Percentiles rank a stretch among this genome's conserved stretches.
Evolutionary conservation across 2,113 vertebrate species (phyloP).

Genomic region (Lepus americanus): DNA sequence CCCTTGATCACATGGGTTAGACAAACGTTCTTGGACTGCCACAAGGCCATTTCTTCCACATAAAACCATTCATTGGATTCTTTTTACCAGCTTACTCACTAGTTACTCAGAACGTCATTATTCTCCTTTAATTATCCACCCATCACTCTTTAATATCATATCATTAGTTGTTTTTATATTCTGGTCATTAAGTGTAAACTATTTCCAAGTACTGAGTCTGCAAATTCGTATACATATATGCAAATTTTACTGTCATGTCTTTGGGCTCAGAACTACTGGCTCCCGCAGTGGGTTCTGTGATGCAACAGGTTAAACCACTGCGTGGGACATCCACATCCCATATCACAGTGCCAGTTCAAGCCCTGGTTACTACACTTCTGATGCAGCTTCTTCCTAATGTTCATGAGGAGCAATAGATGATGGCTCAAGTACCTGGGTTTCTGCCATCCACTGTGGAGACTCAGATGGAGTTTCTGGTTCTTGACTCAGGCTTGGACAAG

Average conservation of each 20-base stretch:
- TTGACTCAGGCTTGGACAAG: too few species aligned
- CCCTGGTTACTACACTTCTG: too few species aligned
- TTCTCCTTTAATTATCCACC: background rate
- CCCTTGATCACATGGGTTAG: accelerated
- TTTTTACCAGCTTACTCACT: background rate
- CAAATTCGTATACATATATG: background rate
- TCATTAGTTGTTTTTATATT: background rate
- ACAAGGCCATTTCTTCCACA: background rate
- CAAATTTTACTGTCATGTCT: background rate
- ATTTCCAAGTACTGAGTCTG: background rate
- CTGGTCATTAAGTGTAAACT: background rate
- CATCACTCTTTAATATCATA: background rate
- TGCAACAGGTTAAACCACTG: too few species aligned
- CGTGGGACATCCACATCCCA: too few species aligned
- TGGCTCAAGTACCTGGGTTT: too few species aligned
- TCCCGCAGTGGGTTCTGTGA: background rate
- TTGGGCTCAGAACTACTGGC: background rate
- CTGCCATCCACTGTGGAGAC: too few species aligned
- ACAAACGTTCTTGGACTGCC: background rate
- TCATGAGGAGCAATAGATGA: too few species aligned
- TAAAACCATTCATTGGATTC: background rate
- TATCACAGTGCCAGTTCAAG: too few species aligned
- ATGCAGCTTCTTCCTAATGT: too few species aligned
- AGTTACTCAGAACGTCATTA: background rate
- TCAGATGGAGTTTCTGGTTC: too few species aligned